Evolutionary conservation across 1,140 invertebrate genomes (phyloP), one percentile per base, ranked within the genome.

Genomic region (Drosophila ogumai): DNA sequence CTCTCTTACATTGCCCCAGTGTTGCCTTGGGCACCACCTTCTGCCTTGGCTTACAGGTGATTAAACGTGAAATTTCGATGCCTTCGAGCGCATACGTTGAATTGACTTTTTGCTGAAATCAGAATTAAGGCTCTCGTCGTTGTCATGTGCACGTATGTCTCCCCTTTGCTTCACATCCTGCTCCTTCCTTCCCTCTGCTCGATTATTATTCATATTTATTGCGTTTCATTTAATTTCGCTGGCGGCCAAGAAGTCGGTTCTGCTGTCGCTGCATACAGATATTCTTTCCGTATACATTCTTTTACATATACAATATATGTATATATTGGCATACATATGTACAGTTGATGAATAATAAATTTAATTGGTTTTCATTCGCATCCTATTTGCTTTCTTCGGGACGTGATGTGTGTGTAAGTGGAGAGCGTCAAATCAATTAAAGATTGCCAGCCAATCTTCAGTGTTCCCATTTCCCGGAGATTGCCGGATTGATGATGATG

Each of bases 131-230:
- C 8, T 40, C 67, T 56, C 32, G 32, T 71, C 17, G 64, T 71
- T 71, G 64, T 67, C 66, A 67, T 69, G 38, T 67, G 63, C 12
- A 61, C 73, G 46, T 65, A 41, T 60, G 41, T 41, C 34, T 34
- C 17, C 40, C n/a, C 36, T 56, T 28, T 9, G 6, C 19, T 34
- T 22, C 32, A 43, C 44, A 41, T 49, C 40, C 57, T 40, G 40
- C 25, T 28, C 43, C 10, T 59, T 40, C 6, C 44, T 4, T 47
- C 15, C 25, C 46, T 22, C 41, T 25, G 47, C 38, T 46, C 61
- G 59, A 86, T 82, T 82, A 63, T 64, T 82, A 72, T 73, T 78
- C 68, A 74, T 72, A 85, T 72, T 86, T 76, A 63, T 75, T 75
- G 63, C 73, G 47, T 66, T 84, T 79, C 68, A 79, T 79, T 86